Percentiles rank a stretch among this genome's conserved stretches.
Evolutionary conservation across 2,113 vertebrate species (phyloP).

Genomic region (Nothoprocta perdicaria): DNA sequence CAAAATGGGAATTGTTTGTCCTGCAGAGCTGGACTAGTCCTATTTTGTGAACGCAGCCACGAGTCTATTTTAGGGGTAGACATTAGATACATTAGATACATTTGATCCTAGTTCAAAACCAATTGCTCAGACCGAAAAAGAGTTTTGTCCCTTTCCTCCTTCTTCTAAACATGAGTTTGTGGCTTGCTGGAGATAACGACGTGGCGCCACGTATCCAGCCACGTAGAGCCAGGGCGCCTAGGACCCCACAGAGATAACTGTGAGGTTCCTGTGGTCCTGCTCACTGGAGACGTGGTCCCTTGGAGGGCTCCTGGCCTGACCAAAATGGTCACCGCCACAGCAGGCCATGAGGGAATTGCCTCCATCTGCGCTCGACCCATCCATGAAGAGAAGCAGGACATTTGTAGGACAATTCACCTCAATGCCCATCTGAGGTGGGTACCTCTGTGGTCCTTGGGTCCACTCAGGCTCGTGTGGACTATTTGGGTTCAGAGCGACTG

Average conservation of each 20-base stretch:
- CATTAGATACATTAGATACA: not conserved
- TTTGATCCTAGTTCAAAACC: not conserved
- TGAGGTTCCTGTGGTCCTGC: not conserved
- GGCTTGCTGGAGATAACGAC: not conserved
- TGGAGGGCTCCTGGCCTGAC: not conserved
- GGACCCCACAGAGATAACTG: not conserved
- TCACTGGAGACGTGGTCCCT: rapidly evolving
- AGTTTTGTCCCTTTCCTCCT: not conserved
- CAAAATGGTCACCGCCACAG: not conserved
- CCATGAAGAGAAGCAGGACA: rapidly evolving
- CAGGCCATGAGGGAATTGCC: not conserved
- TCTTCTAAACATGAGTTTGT: not conserved
- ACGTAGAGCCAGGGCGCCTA: not conserved
- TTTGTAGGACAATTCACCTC: not conserved
- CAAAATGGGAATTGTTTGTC: not conserved
- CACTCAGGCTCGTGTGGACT: not conserved
- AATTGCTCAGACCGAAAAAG: not conserved
- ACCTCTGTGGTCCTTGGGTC: not conserved
- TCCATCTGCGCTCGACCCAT: not conserved
- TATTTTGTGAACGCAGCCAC: not conserved
- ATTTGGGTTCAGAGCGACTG: not conserved
- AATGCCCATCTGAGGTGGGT: not conserved
- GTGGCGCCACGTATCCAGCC: rapidly evolving
- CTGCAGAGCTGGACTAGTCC: not conserved
- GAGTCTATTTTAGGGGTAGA: not conserved